Evolutionary conservation across 2,888 invertebrate genomes (phyloP).

Genomic region (Ophion ventricosus): DNA sequence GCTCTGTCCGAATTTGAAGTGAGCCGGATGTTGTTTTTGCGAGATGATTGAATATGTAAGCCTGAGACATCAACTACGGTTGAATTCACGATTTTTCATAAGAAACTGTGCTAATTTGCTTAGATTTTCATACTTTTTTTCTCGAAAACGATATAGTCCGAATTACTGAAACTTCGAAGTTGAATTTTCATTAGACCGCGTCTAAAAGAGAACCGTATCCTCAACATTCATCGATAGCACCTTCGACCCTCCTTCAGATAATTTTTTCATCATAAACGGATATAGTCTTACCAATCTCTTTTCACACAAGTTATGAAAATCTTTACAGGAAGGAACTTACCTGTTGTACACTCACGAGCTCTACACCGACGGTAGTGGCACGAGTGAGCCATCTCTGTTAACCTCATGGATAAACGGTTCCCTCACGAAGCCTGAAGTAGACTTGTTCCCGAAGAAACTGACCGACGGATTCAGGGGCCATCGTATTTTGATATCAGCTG

Average conservation of each 20-base stretch:
- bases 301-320: slow-evolving; percentile 11
- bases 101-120: no score
- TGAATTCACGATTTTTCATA: no score
- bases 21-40: no score
- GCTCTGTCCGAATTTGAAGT: no score
- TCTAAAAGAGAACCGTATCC: no score
- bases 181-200: no score
- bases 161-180: no score
- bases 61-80: no score
- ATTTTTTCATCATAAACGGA: background rate
- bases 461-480: slow-evolving; percentile 89
- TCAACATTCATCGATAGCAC: background rate
- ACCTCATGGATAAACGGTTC: slow-evolving; percentile 89
- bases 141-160: no score
- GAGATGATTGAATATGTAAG: no score
- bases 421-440: slow-evolving; percentile 85
- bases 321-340: slow-evolving; percentile 87
- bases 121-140: no score
- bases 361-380: slow-evolving; percentile 89
- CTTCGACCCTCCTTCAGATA: background rate
- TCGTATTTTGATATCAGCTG: slow-evolving; percentile 88
- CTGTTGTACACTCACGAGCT: slow-evolving; percentile 90
- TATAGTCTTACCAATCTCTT: background rate
- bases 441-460: slow-evolving; percentile 90
- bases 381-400: slow-evolving; percentile 87